Base-by-base conservation (phyloP, 64 coral and sea anemone species). In the Platygyra sinensis region DNA sequence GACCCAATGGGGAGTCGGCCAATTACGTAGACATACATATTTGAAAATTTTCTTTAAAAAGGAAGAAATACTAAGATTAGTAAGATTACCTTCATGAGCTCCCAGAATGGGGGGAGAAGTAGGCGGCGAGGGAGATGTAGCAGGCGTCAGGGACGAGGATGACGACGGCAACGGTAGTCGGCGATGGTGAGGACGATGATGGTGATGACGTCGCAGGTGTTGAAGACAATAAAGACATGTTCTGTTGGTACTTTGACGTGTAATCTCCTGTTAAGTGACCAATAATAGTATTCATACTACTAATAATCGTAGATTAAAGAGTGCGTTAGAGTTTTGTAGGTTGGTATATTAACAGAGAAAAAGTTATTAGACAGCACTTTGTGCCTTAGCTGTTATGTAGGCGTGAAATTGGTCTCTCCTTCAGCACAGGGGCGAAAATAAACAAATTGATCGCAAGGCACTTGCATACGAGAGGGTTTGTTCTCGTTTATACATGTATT, bases 111-210 rank as follows among this genome's bases (percentile, higher is more conserved):
- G 59, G n/a, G 73, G 72, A 11, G 60, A 31, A 60, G 87, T 89
- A 13, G 92, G 87, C 17, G 87, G 87, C 17, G 87, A 46, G 33
- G 77, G 79, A 71, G 87, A 89, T 18, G 79, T 67, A n/a, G 72
- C 25, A 10, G 72, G 20, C 33, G 60, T 86, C 72, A 16, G 38
- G 36, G 87, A 82, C 67, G 80, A 89, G 2, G 72, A 28, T 71
- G 42, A 30, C 15, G 79, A 76, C 13, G 39, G 33, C 24, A 62
- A 71, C 32, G 79, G 29, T n/a, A 22, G 79, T 81, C 3, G 59
- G 79, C 19, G 79, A 62, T 20, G 79, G 36, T 33, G 79, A 29
- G 19, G 57, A 28, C 22, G 63, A 38, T 16, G 81, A 49, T 22
- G 62, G 62, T 27, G 24, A 27, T 69, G 65, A 11, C 1, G 65